Evolutionary conservation across 2,888 invertebrate species (phyloP).

Genomic region (Erebia aethiops): DNA sequence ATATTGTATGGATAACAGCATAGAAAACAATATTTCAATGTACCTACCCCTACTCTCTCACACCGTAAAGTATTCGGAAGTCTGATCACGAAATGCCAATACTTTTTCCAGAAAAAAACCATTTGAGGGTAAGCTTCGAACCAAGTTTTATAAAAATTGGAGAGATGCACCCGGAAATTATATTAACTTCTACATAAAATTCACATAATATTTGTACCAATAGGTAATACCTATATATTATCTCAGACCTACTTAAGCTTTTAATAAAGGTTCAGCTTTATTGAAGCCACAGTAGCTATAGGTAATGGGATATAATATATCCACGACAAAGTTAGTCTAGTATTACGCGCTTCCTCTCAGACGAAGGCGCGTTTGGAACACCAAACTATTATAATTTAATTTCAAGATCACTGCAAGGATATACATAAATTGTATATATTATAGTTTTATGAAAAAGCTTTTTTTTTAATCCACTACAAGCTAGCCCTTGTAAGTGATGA

Average conservation of each 20-base stretch:
- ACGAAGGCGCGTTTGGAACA: too few species aligned
- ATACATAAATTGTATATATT: too few species aligned
- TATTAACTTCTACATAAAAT: background rate
- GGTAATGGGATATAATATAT: too few species aligned
- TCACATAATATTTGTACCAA: background rate
- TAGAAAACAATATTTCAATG: background rate
- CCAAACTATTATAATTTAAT: too few species aligned
- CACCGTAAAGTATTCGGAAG: constrained; percentile 6
- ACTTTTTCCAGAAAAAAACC: constrained; percentile 18
- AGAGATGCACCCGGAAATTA: constrained; percentile 11
- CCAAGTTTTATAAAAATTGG: constrained; percentile 6
- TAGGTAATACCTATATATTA: too few species aligned
- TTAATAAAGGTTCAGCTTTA: background rate
- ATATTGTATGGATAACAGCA: too few species aligned
- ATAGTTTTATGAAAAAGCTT: too few species aligned
- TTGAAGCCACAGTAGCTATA: background rate
- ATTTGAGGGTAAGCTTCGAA: constrained; percentile 17
- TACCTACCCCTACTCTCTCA: background rate
- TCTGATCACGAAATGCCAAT: constrained; percentile 29
- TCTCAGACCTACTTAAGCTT: too few species aligned
- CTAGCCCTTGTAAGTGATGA: too few species aligned
- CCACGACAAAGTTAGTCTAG: background rate
- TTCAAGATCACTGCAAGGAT: too few species aligned
- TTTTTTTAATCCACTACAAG: too few species aligned
- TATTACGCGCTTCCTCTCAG: too few species aligned